Evolutionary conservation across 2,888 invertebrate genomes (phyloP), one percentile per base, ranked within the genome.

Genomic region (Dione vanillae): DNA sequence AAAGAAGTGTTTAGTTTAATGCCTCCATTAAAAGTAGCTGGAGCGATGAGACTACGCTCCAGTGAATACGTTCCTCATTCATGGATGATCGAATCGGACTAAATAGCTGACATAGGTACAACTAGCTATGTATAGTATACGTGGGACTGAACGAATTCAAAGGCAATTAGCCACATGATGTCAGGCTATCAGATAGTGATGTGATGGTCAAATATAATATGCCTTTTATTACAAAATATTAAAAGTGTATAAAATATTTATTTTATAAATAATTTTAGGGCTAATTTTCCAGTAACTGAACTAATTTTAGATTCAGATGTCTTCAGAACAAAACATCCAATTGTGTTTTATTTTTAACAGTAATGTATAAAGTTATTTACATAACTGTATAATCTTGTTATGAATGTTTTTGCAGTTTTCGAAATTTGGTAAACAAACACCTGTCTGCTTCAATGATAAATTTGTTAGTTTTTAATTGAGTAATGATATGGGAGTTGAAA

Each of bases 1-100:
- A 72, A 68, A 67, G 59, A 69, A 67, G 51, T 71, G 69, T 70
- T 72, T 72, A 70, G 72, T 74, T 70, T 73, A 68, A 68, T 68
- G 70, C 43, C 64, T 62, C 67, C 64, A 61, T 74, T 74, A 62
- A 43, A 43, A 65, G 58, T 58, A 54, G 64, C 72, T 58, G 49
- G 65, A 65, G 70, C 67, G 67, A 69, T 72, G 51, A 72, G 69
- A 52, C 35, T 65, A 72, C 72, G 74, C 66, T 74, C 49, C 54
- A 67, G 16, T 72, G 67, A 69, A 67, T 71, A 41, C 65, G 54
- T 40, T 72, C 70, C 69, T 65, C 70, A 67, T 70, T 75, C 74
- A 72, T 69, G 72, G 70, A 74, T 74, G 68, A 74, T 69, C 66
- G 70, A 72, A 74, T 72, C 61, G 56, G 64, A 37, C 41, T 47